phyloP scores from a whole-genome alignment of 2,888 invertebrate genomes.

The Serrognathus titanus region DNA sequence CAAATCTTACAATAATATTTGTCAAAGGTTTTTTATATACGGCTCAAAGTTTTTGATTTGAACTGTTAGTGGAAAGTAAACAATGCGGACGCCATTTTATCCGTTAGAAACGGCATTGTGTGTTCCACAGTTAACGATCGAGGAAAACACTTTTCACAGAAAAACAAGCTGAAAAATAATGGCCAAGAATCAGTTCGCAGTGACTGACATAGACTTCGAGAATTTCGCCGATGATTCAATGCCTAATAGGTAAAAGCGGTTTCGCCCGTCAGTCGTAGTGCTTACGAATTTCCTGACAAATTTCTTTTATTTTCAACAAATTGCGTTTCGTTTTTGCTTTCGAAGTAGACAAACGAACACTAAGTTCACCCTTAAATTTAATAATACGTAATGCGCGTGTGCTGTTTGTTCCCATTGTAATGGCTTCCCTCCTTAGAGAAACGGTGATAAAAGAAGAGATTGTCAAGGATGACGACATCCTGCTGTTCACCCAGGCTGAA shows the following conservation, averaged over 20 bases:
- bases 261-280: not conserved
- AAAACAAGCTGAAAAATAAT: slow-evolving; percentile 4
- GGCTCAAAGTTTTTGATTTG: not conserved
- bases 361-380: no score
- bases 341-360: no score
- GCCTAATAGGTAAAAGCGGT: slow-evolving; percentile 17
- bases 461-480: slow-evolving; percentile 35
- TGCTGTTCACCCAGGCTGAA: slow-evolving; percentile 35
- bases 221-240: slow-evolving; percentile 8
- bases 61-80: slow-evolving; percentile 3
- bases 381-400: no score
- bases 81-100: slow-evolving; percentile 17
- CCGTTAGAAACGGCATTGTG: slow-evolving; percentile 16
- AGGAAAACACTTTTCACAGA: not conserved
- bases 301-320: slow-evolving; percentile 11
- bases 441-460: slow-evolving; percentile 34
- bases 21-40: not conserved
- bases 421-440: not conserved
- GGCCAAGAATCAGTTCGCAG: slow-evolving; percentile 21
- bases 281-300: slow-evolving; percentile 7
- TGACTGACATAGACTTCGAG: slow-evolving; percentile 23
- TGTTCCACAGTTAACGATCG: not conserved
- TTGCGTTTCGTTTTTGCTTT: no score
- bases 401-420: no score
- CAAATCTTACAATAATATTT: not conserved